Conservation (phyloP, 37 sponge, comb jelly and placozoan genomes). For the Amphimedon queenslandica region DNA sequence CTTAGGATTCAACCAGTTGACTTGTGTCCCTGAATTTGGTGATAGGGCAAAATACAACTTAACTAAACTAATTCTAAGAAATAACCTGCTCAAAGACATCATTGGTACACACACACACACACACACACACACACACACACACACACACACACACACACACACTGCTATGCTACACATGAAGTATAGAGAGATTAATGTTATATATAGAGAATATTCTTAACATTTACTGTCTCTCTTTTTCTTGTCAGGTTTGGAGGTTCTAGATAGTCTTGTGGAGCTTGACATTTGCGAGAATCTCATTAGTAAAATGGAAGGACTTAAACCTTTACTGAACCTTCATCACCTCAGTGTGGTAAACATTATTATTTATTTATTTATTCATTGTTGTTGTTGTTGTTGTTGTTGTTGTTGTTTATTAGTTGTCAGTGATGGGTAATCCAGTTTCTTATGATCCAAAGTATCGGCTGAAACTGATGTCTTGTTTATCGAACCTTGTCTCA, state of each 20-base stretch:
- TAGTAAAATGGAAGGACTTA: conserved; percentile 12
- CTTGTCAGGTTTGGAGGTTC: conserved; percentile 43
- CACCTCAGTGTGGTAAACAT: conserved; percentile 28
- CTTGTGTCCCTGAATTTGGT: conserved; percentile 40
- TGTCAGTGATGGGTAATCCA: conserved; percentile 52
- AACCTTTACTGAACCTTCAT: conserved; percentile 40
- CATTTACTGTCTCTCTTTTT: conserved; percentile 1
- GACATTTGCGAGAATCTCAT: conserved; percentile 61
- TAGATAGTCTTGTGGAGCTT: conserved; percentile 45
- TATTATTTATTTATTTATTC: neutral
- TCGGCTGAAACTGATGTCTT: conserved; percentile 23
- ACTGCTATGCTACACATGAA: neutral
- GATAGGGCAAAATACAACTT: conserved; percentile 34
- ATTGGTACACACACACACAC: conserved; percentile 26
- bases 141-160: neutral
- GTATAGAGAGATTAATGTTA: neutral
- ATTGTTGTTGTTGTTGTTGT: neutral
- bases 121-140: neutral
- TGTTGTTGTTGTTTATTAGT: conserved; percentile 1
- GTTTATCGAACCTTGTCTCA: conserved; percentile 39
- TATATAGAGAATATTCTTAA: neutral
- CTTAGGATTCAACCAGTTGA: conserved; percentile 63
- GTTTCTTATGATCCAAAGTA: conserved; percentile 48
- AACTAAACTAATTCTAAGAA: conserved; percentile 37
- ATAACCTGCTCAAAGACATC: conserved; percentile 37